A percentile compares a stretch with the other conserved stretches of the same genome.
These are phyloP conservation scores for Toxostoma redivivum DNA, from an alignment of 2,113 vertebrate genomes.

Conservation along the genomic window DNA sequence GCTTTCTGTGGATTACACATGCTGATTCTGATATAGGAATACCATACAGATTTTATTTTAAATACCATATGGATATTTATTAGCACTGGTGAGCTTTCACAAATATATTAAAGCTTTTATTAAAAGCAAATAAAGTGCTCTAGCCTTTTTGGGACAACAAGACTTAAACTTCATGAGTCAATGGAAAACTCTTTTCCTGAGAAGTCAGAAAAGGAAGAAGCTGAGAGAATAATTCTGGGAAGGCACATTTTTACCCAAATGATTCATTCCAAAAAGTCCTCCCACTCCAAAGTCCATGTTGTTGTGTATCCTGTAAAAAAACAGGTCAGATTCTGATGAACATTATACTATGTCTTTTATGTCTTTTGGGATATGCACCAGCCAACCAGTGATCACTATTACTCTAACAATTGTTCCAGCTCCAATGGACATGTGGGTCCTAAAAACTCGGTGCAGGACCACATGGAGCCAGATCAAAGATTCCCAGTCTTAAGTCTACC, in stretches of 20 bases:
- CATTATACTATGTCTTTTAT: not conserved
- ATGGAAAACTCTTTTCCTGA: not conserved
- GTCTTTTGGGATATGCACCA: not conserved
- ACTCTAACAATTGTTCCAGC: not conserved
- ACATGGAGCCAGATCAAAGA: not conserved
- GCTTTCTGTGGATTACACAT: not conserved
- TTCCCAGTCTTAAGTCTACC: not conserved
- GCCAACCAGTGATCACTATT: not conserved
- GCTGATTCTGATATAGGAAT: not conserved
- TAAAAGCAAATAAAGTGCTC: not conserved
- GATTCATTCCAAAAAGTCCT: not conserved
- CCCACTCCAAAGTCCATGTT: not conserved
- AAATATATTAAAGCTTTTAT: not conserved
- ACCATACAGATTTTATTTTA: not conserved
- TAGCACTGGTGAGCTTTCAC: not conserved
- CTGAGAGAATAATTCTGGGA: not conserved
- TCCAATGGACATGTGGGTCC: not conserved
- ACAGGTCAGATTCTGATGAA: no score
- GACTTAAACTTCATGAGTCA: not conserved
- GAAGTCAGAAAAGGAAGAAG: not conserved
- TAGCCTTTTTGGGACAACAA: not conserved
- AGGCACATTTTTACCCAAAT: not conserved
- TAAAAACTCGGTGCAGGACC: not conserved
- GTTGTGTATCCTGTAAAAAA: not conserved
- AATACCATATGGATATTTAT: not conserved